Evolutionary conservation across 2,113 vertebrate species (phyloP), one percentile per base, ranked within the genome.

Genomic region (Myrmecobius fasciatus): DNA sequence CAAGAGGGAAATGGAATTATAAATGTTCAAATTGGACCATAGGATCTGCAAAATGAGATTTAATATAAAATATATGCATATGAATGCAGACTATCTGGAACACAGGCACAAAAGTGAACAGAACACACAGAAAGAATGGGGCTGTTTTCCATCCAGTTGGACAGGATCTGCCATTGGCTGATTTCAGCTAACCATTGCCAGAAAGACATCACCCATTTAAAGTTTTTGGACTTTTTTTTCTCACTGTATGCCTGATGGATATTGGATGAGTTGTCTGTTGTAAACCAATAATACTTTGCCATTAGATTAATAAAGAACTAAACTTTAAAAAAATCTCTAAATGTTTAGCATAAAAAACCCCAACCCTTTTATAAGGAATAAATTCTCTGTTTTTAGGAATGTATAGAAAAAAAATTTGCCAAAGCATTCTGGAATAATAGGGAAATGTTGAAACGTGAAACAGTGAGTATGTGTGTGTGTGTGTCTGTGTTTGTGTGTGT

Each of bases 231-330:
- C 94, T 97, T 93, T 95, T 91, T 96, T 90, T 96, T 97, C 98
- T 98, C 97, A 97, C 95, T 97, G 95, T 54, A 60, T 94, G 97
- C 97, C 95, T 96, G 97, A 97, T 98, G 97, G 97, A 98, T 98
- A 97, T 97, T 2, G 93, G 95, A 98, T 97, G 97, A 98, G 96
- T 96, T 52, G 52, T 95, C 98, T 93, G 24, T 94, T 98, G 96
- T 98, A 98, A 98, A 98, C 98, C 98, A 98, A 97, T 98, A 98
- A 97, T 97, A 97, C 96, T 98, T 98, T 96, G 67, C 97, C 95
- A 92, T 97, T 96, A 96, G 97, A 98, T 98, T 98, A 98, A 98
- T 92, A 95, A 98, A 91, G 92, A 97, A 97, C 94, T 97, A 97
- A 97, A 98, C 97, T 98, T 97, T 96, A 98, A 83, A 83, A 98